Conservation (phyloP, 1,140 invertebrate genomes). For the Hesperophylax magnus region DNA sequence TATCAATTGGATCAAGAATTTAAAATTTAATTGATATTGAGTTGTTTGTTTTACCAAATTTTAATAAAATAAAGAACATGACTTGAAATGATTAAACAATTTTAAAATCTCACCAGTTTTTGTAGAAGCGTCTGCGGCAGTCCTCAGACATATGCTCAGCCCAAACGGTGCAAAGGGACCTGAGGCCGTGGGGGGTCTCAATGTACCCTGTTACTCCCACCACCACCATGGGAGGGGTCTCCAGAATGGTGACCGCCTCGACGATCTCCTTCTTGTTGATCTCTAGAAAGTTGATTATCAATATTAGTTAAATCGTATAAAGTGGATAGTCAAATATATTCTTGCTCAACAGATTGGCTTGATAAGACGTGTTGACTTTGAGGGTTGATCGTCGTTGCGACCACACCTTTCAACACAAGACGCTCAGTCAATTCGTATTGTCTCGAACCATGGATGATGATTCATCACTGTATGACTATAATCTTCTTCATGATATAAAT, state of each 20-base stretch:
- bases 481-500: no score
- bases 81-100: background rate
- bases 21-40: background rate
- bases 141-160: conserved; percentile 99
- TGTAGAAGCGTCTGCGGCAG: conserved; percentile 98
- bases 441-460: no score
- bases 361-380: no score
- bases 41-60: background rate
- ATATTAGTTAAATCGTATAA: conserved; percentile 50
- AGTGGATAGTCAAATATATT: background rate
- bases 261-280: conserved; percentile 99
- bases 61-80: background rate
- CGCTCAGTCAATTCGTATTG: no score
- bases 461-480: no score
- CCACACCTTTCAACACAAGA: no score
- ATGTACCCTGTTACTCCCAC: conserved; percentile 99
- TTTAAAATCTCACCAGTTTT: conserved; percentile 91
- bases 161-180: conserved; percentile 96
- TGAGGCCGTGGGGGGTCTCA: conserved; percentile 96
- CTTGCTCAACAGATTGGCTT: no score
- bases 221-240: conserved; percentile 98
- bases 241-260: conserved; percentile 98
- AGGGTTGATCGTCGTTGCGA: no score
- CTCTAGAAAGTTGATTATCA: conserved; percentile 75
- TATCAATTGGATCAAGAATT: no score